These are phyloP conservation scores for Congeria kusceri DNA, from an alignment of 2,888 invertebrate genomes.

Conservation along the genomic window DNA sequence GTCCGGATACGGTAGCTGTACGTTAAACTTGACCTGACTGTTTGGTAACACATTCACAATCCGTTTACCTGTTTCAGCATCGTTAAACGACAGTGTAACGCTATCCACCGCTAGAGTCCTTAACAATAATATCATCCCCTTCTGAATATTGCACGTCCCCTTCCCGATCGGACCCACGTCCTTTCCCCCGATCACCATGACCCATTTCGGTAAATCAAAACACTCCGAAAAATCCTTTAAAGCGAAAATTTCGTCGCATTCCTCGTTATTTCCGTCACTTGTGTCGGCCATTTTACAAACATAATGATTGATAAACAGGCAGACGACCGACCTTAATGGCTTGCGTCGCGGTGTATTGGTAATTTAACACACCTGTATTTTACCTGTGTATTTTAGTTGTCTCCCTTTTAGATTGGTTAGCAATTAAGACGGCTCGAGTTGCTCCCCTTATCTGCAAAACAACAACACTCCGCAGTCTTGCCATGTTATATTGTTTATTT, in stretches of 20 bases:
- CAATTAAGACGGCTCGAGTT: no score
- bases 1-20: constrained; percentile 67
- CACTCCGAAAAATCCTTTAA: constrained; percentile 70
- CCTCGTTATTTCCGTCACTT: constrained; percentile 50
- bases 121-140: constrained; percentile 73
- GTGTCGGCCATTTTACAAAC: constrained; percentile 67
- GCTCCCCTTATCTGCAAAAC: no score
- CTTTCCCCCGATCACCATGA: constrained; percentile 69
- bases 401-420: constrained; percentile 36
- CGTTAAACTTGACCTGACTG: constrained; percentile 70
- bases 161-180: constrained; percentile 60
- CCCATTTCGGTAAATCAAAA: constrained; percentile 70
- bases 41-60: constrained; percentile 71
- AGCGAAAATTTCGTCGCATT: constrained; percentile 40
- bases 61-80: constrained; percentile 66
- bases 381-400: constrained; percentile 48
- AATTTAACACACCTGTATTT: constrained; percentile 42
- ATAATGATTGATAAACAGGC: constrained; percentile 28
- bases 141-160: constrained; percentile 60
- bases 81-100: constrained; percentile 70
- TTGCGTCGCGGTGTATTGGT: constrained; percentile 11
- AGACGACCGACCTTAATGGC: constrained; percentile 9
- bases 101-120: constrained; percentile 68
- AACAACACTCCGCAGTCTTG: no score
- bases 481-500: no score